Conservation (phyloP, 2,888 invertebrate genomes). For the Mesorhabditis sp. region DNA sequence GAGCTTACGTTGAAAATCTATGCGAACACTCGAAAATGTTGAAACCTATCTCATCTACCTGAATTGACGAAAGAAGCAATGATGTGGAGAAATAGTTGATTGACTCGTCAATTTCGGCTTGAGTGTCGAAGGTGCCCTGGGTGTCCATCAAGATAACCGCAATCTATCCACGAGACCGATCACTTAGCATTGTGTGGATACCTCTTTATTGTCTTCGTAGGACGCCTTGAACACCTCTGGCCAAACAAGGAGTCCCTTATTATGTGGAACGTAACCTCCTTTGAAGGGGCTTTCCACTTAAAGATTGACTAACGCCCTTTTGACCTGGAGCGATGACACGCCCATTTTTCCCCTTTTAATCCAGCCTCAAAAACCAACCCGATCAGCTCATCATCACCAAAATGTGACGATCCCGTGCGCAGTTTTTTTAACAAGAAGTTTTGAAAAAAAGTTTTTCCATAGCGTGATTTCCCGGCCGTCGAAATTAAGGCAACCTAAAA, state of each 20-base stretch:
- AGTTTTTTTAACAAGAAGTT: too few relatives aligned
- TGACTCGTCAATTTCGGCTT: background rate
- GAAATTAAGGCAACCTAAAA: too few relatives aligned
- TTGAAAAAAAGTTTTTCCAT: too few relatives aligned
- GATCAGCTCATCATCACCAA: too few relatives aligned
- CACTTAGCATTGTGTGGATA: background rate
- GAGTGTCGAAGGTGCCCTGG: background rate
- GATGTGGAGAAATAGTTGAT: conserved; percentile 1
- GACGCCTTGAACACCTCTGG: background rate
- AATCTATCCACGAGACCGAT: background rate
- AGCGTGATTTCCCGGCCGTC: too few relatives aligned
- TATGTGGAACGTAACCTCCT: background rate
- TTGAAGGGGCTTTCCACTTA: background rate
- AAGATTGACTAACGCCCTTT: background rate
- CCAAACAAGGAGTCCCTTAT: background rate
- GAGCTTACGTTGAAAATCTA: background rate
- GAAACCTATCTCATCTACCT: background rate
- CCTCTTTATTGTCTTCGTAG: too few relatives aligned
- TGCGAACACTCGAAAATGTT: too few relatives aligned
- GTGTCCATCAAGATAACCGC: background rate
- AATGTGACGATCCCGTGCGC: too few relatives aligned
- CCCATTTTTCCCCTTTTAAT: too few relatives aligned
- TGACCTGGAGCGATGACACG: too few relatives aligned
- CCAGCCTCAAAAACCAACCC: too few relatives aligned
- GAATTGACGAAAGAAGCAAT: conserved; percentile 1